These are phyloP conservation scores for Diarsia rubi DNA, from an alignment of 2,888 invertebrate species.

Conservation along the genomic window DNA sequence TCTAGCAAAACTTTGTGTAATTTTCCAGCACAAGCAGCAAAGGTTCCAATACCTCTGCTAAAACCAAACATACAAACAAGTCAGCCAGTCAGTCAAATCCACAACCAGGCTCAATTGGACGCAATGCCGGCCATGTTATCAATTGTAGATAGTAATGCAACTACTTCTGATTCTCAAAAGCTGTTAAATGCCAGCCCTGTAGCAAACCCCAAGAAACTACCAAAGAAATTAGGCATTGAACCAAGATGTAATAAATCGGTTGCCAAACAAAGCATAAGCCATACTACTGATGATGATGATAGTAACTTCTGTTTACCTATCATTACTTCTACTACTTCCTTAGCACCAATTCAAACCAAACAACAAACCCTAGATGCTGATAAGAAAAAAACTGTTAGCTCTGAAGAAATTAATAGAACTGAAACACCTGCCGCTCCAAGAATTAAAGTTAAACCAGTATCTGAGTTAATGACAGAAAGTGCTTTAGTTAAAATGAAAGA, in stretches of 20 bases:
- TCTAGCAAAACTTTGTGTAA: not conserved
- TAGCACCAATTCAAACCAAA: constrained; percentile 68
- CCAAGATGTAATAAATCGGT: constrained; percentile 34
- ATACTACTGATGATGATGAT: constrained; percentile 47
- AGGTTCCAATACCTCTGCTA: not conserved
- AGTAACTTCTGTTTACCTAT: constrained; percentile 75
- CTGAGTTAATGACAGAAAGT: constrained; percentile 82
- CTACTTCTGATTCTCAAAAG: constrained; percentile 58
- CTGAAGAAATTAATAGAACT: constrained; percentile 4
- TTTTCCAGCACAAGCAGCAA: constrained; percentile 10
- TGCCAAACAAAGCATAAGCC: constrained; percentile 10
- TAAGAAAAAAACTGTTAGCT: not conserved
- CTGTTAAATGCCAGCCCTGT: constrained; percentile 81
- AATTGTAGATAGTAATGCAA: constrained; percentile 36
- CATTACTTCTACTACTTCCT: constrained; percentile 80
- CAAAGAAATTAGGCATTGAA: constrained; percentile 70
- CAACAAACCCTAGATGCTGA: constrained; percentile 35
- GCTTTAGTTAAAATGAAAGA: constrained; percentile 66
- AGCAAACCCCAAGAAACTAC: constrained; percentile 84
- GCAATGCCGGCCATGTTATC: constrained; percentile 44
- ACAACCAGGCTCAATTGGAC: constrained; percentile 20
- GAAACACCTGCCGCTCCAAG: constrained; percentile 69
- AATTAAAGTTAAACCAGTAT: constrained; percentile 85
- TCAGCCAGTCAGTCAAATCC: constrained; percentile 5
- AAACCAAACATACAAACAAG: constrained; percentile 3